These are phyloP conservation scores for Ips typographus DNA, from an alignment of 1,140 invertebrate genomes.

Conservation along the genomic window DNA sequence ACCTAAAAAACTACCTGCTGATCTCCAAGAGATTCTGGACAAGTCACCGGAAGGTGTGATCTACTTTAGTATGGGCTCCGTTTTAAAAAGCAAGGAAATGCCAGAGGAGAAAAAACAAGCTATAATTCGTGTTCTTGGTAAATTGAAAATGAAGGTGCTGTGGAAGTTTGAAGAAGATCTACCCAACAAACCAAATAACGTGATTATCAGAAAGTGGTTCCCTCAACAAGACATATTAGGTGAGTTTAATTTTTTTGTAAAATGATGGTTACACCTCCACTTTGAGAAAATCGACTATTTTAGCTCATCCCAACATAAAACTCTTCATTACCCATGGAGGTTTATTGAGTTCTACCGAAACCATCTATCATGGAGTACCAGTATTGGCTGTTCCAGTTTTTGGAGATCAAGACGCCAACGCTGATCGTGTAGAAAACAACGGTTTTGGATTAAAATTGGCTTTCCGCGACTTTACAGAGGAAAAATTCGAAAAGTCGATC, in stretches of 20 bases:
- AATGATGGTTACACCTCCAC: neutral
- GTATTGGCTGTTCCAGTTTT: slow-evolving; percentile 68
- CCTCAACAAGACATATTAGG: slow-evolving; percentile 71
- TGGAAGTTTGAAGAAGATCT: slow-evolving; percentile 70
- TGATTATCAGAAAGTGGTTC: slow-evolving; percentile 66
- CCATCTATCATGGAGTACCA: slow-evolving; percentile 69
- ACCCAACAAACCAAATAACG: slow-evolving; percentile 59
- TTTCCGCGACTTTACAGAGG: slow-evolving; percentile 39
- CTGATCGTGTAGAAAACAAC: slow-evolving; percentile 37
- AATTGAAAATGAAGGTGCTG: slow-evolving; percentile 52
- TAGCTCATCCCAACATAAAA: slow-evolving; percentile 67
- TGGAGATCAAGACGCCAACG: slow-evolving; percentile 64
- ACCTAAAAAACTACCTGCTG: slow-evolving; percentile 50
- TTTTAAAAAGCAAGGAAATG: slow-evolving; percentile 55
- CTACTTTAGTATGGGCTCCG: slow-evolving; percentile 61
- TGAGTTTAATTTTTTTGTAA: slow-evolving; percentile 41
- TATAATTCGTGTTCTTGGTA: slow-evolving; percentile 46
- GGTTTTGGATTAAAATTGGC: slow-evolving; percentile 49
- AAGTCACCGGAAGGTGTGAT: slow-evolving; percentile 56
- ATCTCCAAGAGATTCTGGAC: slow-evolving; percentile 55
- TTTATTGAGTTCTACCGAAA: slow-evolving; percentile 68
- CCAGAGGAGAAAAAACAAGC: slow-evolving; percentile 43
- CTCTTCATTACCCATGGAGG: slow-evolving; percentile 75
- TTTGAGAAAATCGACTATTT: slow-evolving; percentile 2
- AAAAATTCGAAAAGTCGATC: slow-evolving; percentile 28